phyloP scores from a whole-genome alignment of 2,888 invertebrate species.

The Epinotia ramella region DNA sequence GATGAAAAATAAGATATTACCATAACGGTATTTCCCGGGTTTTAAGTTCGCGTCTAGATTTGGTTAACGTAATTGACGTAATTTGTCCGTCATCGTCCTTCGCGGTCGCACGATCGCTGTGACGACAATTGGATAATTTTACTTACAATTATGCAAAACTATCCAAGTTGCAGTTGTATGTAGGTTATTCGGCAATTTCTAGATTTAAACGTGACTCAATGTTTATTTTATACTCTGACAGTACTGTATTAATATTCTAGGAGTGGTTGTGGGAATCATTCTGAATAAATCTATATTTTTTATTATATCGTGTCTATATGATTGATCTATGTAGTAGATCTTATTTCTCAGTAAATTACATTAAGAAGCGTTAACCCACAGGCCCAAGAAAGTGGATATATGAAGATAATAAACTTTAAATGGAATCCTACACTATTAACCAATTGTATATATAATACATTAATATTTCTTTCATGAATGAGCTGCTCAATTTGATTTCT shows the following conservation, averaged over 20 bases:
- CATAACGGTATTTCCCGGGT: constrained; percentile 17
- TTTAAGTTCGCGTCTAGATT: constrained; percentile 51
- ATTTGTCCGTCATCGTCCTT: constrained; percentile 64
- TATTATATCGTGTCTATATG: background rate
- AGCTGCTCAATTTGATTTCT: too few species aligned
- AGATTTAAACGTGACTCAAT: constrained; percentile 15
- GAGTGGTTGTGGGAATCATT: background rate
- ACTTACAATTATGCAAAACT: constrained; percentile 42
- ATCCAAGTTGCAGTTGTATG: background rate
- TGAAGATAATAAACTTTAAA: too few species aligned
- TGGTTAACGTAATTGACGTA: constrained; percentile 60
- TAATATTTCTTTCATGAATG: too few species aligned
- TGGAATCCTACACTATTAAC: too few species aligned
- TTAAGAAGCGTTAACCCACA: too few species aligned
- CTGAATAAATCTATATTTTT: background rate
- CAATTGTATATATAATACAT: too few species aligned
- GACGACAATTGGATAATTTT: constrained; percentile 48
- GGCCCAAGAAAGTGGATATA: too few species aligned
- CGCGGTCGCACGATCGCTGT: constrained; percentile 62
- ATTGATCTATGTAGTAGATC: background rate
- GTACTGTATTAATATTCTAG: background rate
- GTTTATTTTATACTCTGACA: constrained; percentile 1
- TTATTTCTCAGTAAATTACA: background rate
- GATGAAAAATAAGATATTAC: constrained; percentile 15
- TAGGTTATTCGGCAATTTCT: background rate